These are phyloP conservation scores for Agriopis aurantiaria DNA, from an alignment of 2,888 invertebrate genomes.

Conservation along the genomic window DNA sequence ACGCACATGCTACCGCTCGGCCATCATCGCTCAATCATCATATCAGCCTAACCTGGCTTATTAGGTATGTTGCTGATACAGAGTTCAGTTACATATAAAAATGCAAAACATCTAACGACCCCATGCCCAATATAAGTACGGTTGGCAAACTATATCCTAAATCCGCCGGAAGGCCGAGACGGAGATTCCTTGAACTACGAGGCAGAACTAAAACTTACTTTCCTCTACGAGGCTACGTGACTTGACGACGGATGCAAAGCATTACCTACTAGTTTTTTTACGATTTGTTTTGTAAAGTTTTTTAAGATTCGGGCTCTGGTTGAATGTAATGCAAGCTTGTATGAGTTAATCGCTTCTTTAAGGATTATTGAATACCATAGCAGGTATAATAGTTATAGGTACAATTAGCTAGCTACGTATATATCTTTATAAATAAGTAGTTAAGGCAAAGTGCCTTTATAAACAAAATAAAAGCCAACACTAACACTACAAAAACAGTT, in stretches of 20 bases:
- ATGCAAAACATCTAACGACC: constrained; percentile 10
- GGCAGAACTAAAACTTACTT: constrained; percentile 49
- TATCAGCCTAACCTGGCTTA: too few relatives aligned
- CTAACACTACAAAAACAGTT: too few relatives aligned
- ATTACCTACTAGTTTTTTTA: constrained; percentile 19
- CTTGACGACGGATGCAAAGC: constrained; percentile 54
- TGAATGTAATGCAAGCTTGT: neutral
- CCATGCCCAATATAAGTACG: constrained; percentile 16
- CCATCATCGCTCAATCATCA: too few relatives aligned
- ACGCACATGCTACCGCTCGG: too few relatives aligned
- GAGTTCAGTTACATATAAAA: neutral
- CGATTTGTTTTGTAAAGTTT: constrained; percentile 17
- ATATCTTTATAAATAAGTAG: too few relatives aligned
- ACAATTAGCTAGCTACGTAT: neutral
- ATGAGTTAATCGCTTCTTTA: neutral
- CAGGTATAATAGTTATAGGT: neutral
- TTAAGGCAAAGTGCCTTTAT: too few relatives aligned
- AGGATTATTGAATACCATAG: neutral
- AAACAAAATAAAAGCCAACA: too few relatives aligned
- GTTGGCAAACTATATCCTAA: constrained; percentile 45
- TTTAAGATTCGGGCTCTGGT: constrained; percentile 1
- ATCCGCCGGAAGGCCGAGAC: constrained; percentile 44
- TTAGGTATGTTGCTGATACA: neutral
- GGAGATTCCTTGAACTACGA: constrained; percentile 45
- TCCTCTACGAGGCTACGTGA: constrained; percentile 55